Evolutionary conservation across 1,140 invertebrate species (phyloP).

Genomic region (Drosophila murphyi): DNA sequence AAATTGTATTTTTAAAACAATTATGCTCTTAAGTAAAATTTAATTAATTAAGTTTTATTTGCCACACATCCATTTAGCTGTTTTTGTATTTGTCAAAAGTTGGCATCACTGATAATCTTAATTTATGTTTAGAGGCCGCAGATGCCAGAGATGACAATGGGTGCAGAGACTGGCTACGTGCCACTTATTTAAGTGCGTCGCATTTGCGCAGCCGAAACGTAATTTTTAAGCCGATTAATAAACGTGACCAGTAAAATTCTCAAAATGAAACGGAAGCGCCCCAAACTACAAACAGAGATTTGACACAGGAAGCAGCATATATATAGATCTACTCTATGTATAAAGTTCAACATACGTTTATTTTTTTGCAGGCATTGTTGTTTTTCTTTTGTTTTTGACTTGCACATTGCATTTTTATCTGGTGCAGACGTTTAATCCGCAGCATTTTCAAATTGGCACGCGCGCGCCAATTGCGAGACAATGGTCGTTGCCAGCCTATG

Average conservation of each 20-base stretch:
- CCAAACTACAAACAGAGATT: constrained; percentile 11
- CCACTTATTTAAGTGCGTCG: constrained; percentile 31
- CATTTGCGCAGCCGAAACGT: constrained; percentile 49
- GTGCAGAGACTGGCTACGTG: constrained; percentile 54
- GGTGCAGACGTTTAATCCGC: constrained; percentile 48
- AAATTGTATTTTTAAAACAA: too few relatives aligned
- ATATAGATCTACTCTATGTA: constrained; percentile 10
- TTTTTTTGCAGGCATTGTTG: constrained; percentile 25
- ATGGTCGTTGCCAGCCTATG: constrained; percentile 24
- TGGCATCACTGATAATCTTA: constrained; percentile 5
- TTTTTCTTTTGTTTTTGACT: constrained; percentile 51
- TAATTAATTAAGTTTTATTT: too few relatives aligned
- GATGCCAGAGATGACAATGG: constrained; percentile 44
- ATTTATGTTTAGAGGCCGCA: constrained; percentile 11
- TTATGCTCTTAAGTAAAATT: too few relatives aligned
- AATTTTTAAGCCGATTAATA: constrained; percentile 72
- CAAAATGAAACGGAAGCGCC: constrained; percentile 54
- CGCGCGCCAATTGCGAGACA: constrained; percentile 26
- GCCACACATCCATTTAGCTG: too few relatives aligned
- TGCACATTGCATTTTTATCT: constrained; percentile 39
- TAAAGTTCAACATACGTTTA: constrained; percentile 24
- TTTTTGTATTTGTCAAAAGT: not conserved
- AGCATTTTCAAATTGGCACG: constrained; percentile 61
- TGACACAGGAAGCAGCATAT: constrained; percentile 36
- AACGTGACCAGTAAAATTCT: constrained; percentile 67